These are phyloP conservation scores for Elachura formosa DNA, from an alignment of 2,113 vertebrate species.

Conservation along the genomic window DNA sequence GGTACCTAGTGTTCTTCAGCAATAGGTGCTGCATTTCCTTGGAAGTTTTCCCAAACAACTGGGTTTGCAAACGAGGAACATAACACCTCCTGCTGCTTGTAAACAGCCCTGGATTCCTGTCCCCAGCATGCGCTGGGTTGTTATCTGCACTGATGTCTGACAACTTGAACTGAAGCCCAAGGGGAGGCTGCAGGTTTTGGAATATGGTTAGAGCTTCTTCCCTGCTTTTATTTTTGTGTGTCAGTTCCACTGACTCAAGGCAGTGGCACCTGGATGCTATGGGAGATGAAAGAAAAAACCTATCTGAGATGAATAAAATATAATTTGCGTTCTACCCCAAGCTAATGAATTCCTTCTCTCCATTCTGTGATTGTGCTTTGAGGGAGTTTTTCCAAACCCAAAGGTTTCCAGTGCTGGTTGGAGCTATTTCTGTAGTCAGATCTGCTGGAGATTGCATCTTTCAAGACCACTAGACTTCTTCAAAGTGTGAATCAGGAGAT, in stretches of 20 bases:
- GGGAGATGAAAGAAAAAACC: conserved; percentile 17
- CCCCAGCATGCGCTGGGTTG: conserved; percentile 15
- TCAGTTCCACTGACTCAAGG: background rate
- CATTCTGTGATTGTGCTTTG: background rate
- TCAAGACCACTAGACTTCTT: conserved; percentile 38
- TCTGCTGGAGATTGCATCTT: conserved; percentile 4
- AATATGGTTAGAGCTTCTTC: background rate
- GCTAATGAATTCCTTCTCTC: conserved; percentile 20
- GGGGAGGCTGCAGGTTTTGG: background rate
- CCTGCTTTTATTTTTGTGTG: background rate
- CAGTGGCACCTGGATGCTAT: conserved; percentile 16
- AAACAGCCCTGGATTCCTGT: conserved; percentile 18
- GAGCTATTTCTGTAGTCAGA: conserved; percentile 6
- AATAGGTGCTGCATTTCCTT: background rate
- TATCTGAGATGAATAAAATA: conserved; percentile 21
- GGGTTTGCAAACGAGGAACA: conserved; percentile 21
- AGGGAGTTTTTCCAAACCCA: background rate
- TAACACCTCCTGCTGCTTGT: conserved; percentile 9
- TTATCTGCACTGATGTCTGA: conserved; percentile 29
- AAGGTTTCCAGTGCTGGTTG: background rate
- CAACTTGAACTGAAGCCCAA: background rate
- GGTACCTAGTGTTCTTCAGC: background rate
- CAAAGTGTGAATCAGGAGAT: conserved; percentile 3
- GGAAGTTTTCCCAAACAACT: conserved; percentile 32
- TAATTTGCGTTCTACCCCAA: background rate